Evolutionary conservation across 2,888 invertebrate genomes (phyloP), one percentile per base, ranked within the genome.

Genomic region (Pandemis heparana): DNA sequence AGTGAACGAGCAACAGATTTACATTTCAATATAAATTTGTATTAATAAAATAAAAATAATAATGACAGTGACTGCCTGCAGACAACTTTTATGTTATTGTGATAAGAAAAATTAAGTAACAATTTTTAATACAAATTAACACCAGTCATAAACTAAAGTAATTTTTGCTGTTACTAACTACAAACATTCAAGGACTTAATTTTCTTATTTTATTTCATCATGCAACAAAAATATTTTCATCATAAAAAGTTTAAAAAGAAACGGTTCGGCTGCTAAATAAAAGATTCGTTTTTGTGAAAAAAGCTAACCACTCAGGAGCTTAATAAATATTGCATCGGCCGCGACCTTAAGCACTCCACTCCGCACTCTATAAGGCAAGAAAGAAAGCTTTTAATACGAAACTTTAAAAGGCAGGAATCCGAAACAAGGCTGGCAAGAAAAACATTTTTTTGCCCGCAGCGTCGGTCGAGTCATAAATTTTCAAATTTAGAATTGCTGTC

Each of bases 391-490:
- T 70, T 74, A 74, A 74, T 74, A 41, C 65, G 53, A 74, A 74
- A 74, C 63, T 73, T 73, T 73, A 74, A 65, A 74, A 74, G 60
- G 74, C 64, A 74, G 65, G 74, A 74, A 70, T 74, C 60, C 70
- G 70, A 70, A 72, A 65, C 69, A 74, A 23, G 51, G 41, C 46
- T 46, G 63, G 62, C 68, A 70, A 74, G 65, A 61, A 65, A 69
- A 69, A 65, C 64, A 61, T 60, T 60, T 74, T 65, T 53, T 41
- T 64, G 41, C 46, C 39, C 14, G 43, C 53, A 61, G 16, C 46
- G 51, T 61, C 66, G 69, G 75, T 23, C 70, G 73, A 75, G 79
- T 81, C 77, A 80, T 81, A 82, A 85, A 84, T 82, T 81, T 79
- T 77, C 80, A 81, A 80, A 81, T 81, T 75, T 77, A 69, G 78